Evolutionary conservation across 2,113 vertebrate species (phyloP), one percentile per base, ranked within the genome.

Genomic region (Ammodramus savannarum): DNA sequence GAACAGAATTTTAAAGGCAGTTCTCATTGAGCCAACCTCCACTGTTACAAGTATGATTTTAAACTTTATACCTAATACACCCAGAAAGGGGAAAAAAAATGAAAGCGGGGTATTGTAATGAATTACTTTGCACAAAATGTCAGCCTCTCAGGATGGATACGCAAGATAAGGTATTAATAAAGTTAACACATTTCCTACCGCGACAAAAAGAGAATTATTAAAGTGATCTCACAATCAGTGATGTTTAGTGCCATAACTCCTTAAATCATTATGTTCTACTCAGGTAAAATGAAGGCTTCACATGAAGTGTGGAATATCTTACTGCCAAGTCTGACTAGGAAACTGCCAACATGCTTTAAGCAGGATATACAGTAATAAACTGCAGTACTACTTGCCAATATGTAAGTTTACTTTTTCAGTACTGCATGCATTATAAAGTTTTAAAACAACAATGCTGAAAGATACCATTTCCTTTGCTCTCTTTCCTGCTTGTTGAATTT

Each of bases 101-200:
- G 15, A 27, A 52, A 91, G 31, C 4, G 3, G 71, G 17, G 26
- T 52, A 44, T 66, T 85, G 49, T 55, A 88, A 94, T 78, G 12
- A 93, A 91, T 84, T 88, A 71, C 81, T 92, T 90, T 63, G 10
- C 21, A 91, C 26, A 95, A 93, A 90, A 61, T 49, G 13, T 62
- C 68, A 96, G 32, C 25, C 72, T 15, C 13, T 46, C 26, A 81
- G 44, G 13, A 97, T 52, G 10, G 18, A 27, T 36, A 10, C 61
- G n/a, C 18, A 94, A 89, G 92, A 80, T 91, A 86, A 92, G 87
- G 54, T 58, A 84, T 86, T 93, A 96, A 89, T 95, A 84, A 88
- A 43, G 27, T 51, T 77, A 75, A 66, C 48, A 92, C 44, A 48
- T 90, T 80, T 96, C 68, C 51, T 76, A 58, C 21, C 3, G 17